Conservation (phyloP, 2,113 vertebrate genomes). For the Trichechus manatus region DNA sequence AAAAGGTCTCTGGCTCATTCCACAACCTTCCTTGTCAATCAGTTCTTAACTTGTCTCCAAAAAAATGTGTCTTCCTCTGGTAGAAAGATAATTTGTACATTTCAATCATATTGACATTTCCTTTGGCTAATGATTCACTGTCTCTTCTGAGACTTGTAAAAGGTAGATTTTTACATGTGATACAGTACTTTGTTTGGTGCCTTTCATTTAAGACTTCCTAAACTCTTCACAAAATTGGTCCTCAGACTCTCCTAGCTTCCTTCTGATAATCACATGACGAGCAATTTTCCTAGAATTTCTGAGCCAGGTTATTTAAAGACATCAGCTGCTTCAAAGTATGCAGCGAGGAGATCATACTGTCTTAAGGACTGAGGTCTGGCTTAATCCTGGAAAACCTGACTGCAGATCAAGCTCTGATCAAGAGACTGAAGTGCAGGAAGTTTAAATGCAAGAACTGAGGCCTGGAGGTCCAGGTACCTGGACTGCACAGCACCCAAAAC, state of each 20-base stretch:
- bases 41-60: neutral
- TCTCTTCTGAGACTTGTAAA: conserved; percentile 17
- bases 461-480: neutral
- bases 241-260: neutral
- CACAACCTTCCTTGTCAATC: neutral
- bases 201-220: conserved; percentile 43
- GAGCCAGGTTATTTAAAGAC: conserved; percentile 66
- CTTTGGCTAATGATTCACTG: neutral
- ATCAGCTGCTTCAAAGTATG: conserved; percentile 51
- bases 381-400: conserved; percentile 42
- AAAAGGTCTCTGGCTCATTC: conserved; percentile 41
- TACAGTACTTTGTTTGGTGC: neutral
- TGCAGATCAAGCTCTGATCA: neutral
- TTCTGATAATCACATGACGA: neutral
- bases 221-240: neutral
- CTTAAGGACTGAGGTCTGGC: neutral
- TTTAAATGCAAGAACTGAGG: neutral
- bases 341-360: neutral
- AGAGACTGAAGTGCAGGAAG: neutral
- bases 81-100: conserved; percentile 43
- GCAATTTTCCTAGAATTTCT: conserved; percentile 52
- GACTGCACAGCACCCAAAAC: neutral
- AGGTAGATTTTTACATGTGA: neutral
- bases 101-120: conserved; percentile 13
- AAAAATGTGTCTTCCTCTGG: conserved; percentile 11